Evolutionary conservation across 1,140 invertebrate genomes (phyloP).

Genomic region (Monochamus saltuarius): DNA sequence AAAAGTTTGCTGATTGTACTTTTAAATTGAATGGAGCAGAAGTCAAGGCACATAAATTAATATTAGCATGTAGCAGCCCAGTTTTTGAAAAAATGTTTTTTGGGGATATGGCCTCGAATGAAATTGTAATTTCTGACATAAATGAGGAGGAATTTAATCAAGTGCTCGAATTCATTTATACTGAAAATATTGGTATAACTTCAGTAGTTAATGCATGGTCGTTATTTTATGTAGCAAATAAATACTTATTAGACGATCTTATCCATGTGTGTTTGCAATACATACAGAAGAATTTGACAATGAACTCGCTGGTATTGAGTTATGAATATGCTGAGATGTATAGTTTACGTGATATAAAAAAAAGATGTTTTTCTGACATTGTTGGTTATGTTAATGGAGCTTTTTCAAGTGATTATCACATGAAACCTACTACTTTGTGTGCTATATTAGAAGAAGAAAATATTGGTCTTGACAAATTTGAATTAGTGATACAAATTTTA

Average conservation of each 20-base stretch:
- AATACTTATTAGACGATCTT: conserved; percentile 59
- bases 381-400: conserved; percentile 54
- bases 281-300: conserved; percentile 54
- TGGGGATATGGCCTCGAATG: conserved; percentile 59
- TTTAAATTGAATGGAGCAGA: conserved; percentile 56
- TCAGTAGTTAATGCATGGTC: conserved; percentile 58
- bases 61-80: conserved; percentile 67
- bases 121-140: conserved; percentile 57
- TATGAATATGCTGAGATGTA: conserved; percentile 59
- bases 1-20: conserved; percentile 52
- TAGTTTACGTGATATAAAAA: conserved; percentile 53
- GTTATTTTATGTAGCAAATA: conserved; percentile 58
- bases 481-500: conserved; percentile 54
- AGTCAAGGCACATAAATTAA: conserved; percentile 66
- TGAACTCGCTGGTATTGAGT: conserved; percentile 56
- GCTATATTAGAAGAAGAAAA: conserved; percentile 52
- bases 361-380: conserved; percentile 54
- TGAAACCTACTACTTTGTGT: conserved; percentile 53
- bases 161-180: conserved; percentile 59
- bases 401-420: conserved; percentile 52
- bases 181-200: conserved; percentile 54
- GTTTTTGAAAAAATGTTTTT: conserved; percentile 78
- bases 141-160: conserved; percentile 57
- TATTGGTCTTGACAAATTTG: conserved; percentile 54
- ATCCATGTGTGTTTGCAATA: conserved; percentile 54